Percentiles rank a stretch among this genome's conserved stretches.
These are phyloP conservation scores for Ectropis crepuscularia DNA, from an alignment of 2,888 invertebrate genomes.

Conservation along the genomic window DNA sequence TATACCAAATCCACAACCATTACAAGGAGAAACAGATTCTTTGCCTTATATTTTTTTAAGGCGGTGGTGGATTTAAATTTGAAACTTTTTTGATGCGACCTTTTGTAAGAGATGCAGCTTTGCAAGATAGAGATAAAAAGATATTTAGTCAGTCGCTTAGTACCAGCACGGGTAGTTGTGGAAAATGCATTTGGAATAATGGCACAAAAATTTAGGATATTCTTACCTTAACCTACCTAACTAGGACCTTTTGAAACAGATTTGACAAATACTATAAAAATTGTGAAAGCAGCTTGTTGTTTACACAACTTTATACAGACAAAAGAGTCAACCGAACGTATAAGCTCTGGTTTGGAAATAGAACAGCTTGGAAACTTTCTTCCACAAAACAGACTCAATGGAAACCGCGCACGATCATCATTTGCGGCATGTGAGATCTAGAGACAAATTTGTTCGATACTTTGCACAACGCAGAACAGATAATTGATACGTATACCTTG, in stretches of 20 bases:
- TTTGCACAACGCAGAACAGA: slow-evolving; percentile 19
- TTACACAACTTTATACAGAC: slow-evolving; percentile 35
- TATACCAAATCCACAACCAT: slow-evolving; percentile 6
- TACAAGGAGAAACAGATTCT: slow-evolving; percentile 1
- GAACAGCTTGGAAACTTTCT: slow-evolving; percentile 32
- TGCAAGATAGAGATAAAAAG: slow-evolving; percentile 32
- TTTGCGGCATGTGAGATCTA: slow-evolving; percentile 31
- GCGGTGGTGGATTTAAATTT: slow-evolving; percentile 2
- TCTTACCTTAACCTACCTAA: no score
- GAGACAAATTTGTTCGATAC: slow-evolving; percentile 34
- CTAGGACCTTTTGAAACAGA: slow-evolving; percentile 31
- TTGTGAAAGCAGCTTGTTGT: slow-evolving; percentile 35
- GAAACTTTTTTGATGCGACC: slow-evolving; percentile 30
- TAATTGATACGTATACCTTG: neutral
- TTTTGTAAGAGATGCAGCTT: slow-evolving; percentile 33
- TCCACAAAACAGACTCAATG: slow-evolving; percentile 29
- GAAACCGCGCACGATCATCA: slow-evolving; percentile 22
- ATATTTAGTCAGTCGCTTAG: slow-evolving; percentile 33
- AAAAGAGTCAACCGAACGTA: slow-evolving; percentile 28
- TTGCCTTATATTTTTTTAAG: slow-evolving; percentile 4
- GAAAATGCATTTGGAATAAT: slow-evolving; percentile 36
- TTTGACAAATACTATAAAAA: slow-evolving; percentile 28
- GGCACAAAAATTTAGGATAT: slow-evolving; percentile 35
- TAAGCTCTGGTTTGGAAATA: slow-evolving; percentile 28
- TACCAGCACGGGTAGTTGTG: slow-evolving; percentile 33